Percentiles rank a stretch among this genome's conserved stretches.
Conservation (phyloP, 2,113 vertebrate species). For the Bambusicola thoracicus region DNA sequence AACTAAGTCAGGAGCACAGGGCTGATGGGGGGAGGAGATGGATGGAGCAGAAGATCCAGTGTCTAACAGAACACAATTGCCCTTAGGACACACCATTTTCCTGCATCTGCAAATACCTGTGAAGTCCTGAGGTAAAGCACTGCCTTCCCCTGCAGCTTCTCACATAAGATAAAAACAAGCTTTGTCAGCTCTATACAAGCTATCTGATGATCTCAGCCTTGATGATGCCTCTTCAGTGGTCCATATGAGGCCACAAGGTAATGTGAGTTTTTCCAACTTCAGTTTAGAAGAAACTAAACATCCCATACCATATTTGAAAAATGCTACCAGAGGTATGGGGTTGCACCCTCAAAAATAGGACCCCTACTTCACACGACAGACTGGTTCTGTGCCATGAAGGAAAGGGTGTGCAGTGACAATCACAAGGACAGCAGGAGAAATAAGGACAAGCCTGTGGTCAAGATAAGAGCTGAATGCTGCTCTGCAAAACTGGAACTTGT, state of each 20-base stretch:
- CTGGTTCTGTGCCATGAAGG: not conserved
- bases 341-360: not conserved
- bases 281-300: not conserved
- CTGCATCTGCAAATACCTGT: not conserved
- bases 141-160: not conserved
- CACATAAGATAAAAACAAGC: not conserved
- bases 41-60: not conserved
- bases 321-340: not conserved
- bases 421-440: not conserved
- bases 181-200: not conserved
- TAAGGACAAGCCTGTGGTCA: not conserved
- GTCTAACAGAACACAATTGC: not conserved
- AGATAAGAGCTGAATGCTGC: not conserved
- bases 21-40: not conserved
- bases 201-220: not conserved
- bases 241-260: not conserved
- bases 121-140: not conserved
- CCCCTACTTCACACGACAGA: not conserved
- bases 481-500: not conserved
- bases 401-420: not conserved
- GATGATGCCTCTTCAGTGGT: not conserved
- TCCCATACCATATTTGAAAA: not conserved
- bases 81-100: not conserved
- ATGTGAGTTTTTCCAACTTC: not conserved
- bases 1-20: not conserved